Conservation (phyloP, 2,113 vertebrate genomes). For the Athene cunicularia region DNA sequence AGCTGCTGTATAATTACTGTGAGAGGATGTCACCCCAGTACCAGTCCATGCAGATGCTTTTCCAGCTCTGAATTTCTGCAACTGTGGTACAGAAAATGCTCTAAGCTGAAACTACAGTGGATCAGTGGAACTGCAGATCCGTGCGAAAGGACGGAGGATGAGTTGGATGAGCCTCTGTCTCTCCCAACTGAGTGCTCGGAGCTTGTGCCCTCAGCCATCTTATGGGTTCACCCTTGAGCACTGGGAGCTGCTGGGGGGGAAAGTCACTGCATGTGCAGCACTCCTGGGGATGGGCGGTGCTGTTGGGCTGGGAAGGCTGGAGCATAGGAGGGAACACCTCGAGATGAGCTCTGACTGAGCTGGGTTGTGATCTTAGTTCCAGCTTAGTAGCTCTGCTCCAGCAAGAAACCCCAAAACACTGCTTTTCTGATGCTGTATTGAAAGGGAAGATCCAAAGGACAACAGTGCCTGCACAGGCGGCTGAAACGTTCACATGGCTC, state of each 20-base stretch:
- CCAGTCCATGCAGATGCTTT: background rate
- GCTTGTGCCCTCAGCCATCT: background rate
- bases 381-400: background rate
- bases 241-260: background rate
- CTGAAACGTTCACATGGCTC: accelerated
- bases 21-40: background rate
- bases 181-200: background rate
- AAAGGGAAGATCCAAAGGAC: background rate
- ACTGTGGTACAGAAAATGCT: accelerated
- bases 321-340: background rate
- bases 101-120: background rate
- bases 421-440: background rate
- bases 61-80: background rate
- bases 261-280: accelerated
- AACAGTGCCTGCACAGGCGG: background rate
- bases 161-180: background rate
- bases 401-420: background rate
- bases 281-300: background rate
- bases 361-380: background rate
- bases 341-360: accelerated
- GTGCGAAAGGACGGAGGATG: background rate
- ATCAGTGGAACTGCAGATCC: too few relatives aligned
- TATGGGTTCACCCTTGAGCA: accelerated
- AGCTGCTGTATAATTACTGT: background rate
- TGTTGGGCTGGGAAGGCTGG: background rate